Percentiles rank a stretch among this genome's conserved stretches.
phyloP scores from a whole-genome alignment of 2,888 invertebrate species.

The Ectropis crepuscularia region DNA sequence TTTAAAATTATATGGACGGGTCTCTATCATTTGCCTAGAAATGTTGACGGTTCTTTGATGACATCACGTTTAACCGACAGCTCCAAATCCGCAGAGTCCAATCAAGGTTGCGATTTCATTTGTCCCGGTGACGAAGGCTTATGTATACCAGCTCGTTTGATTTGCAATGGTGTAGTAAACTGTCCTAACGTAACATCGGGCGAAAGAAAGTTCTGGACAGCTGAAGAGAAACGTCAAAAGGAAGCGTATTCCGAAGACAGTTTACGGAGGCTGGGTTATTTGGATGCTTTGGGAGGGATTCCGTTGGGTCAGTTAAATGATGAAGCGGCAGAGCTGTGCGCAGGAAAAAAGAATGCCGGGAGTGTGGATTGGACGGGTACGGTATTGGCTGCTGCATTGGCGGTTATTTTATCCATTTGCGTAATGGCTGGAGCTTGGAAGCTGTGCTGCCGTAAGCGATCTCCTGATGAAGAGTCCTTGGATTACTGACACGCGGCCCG shows the following conservation, averaged over 20 bases:
- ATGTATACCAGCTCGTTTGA: conserved; percentile 92
- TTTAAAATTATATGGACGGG: conserved; percentile 97
- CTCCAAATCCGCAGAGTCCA: conserved; percentile 68
- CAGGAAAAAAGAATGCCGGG: conserved; percentile 75
- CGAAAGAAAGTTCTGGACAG: conserved; percentile 79
- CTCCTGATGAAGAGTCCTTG: conserved; percentile 85
- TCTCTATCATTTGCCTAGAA: conserved; percentile 92
- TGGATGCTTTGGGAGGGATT: conserved; percentile 73
- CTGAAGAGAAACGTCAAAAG: conserved; percentile 79
- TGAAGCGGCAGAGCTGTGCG: conserved; percentile 91
- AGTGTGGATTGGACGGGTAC: conserved; percentile 86
- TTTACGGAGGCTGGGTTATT: conserved; percentile 84
- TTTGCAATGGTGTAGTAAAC: conserved; percentile 95
- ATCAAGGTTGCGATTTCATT: conserved; percentile 91
- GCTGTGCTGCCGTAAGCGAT: conserved; percentile 85
- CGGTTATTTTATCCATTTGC: conserved; percentile 82
- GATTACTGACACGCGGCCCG: conserved; percentile 86
- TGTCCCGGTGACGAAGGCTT: conserved; percentile 93
- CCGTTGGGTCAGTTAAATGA: conserved; percentile 86
- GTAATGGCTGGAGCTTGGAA: conserved; percentile 86
- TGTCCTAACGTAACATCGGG: conserved; percentile 90
- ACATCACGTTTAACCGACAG: conserved; percentile 90
- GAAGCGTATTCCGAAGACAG: conserved; percentile 86
- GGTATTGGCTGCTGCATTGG: conserved; percentile 85
- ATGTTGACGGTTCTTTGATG: conserved; percentile 91